Evolutionary conservation across 1,140 invertebrate species (phyloP), one percentile per base, ranked within the genome.

Genomic region (Drosophila pallidifrons): DNA sequence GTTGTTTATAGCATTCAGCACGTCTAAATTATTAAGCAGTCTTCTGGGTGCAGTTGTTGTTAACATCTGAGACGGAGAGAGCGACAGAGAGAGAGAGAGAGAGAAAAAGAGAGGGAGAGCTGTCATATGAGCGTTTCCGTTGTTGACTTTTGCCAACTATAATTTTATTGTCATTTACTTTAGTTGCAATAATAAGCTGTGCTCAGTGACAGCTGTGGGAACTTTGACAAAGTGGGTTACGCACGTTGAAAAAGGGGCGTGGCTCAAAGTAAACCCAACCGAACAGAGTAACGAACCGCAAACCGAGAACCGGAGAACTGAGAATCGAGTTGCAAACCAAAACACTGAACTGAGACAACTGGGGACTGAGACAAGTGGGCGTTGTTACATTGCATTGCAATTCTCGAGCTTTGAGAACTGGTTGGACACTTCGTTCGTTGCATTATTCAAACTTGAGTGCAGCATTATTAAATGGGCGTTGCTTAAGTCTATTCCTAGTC

Each of bases 141-240:
- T 35, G 46, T 32, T 46, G 68, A 69, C 74, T 70, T 63, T 35
- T 28, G 41, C 54, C 13, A 8, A 32, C 66, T 43, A 46, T 55
- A 69, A 80, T 79, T 65, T 55, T 75, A 61, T 69, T 79, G 78
- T 46, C 70, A 58, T 75, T 77, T 47, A 16, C 11, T 45, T 15
- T 59, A 28, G 41, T 59, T 13, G 20, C 10, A 41, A 43, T 79
- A 75, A 78, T 59, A 69, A 46, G 55, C 60, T 71, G 63, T 49
- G 35, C 35, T 10, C 32, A 45, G 51, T 57, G 45, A 72, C 72
- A 63, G 61, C 67, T 81, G 78, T 81, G 79, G 79, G 79, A 81
- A 81, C 67, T 52, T 45, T 45, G 41, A 59, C 57, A 59, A 59
- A 45, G 54, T 57, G 54, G 54, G 35, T n/a, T 38, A 57, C 57